Conservation (phyloP, 2,113 vertebrate genomes). For the Forbesichthys papilliferus region DNA sequence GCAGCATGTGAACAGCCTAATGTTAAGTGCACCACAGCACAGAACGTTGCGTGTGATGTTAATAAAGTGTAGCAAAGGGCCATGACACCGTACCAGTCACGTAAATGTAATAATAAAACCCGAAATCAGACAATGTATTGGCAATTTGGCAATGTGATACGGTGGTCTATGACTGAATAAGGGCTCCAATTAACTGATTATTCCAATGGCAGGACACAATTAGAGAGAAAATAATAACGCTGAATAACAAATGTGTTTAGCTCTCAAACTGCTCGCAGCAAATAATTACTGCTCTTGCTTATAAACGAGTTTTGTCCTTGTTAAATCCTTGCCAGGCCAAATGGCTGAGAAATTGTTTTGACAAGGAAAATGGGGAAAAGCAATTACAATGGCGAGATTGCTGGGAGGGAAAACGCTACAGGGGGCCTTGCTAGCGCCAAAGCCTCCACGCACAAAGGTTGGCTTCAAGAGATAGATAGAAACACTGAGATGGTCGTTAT, state of each 20-base stretch:
- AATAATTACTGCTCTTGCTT: conserved; percentile 57
- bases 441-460: not conserved
- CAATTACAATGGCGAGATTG: conserved; percentile 53
- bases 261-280: conserved; percentile 48
- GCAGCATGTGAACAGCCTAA: no score
- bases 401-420: conserved; percentile 39
- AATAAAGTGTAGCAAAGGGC: not conserved
- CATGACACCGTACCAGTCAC: not conserved
- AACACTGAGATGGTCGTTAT: no score
- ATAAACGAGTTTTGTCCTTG: conserved; percentile 58
- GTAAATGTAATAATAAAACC: not conserved
- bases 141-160: conserved; percentile 12
- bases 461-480: not conserved
- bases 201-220: conserved; percentile 51
- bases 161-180: conserved; percentile 21
- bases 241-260: conserved; percentile 50
- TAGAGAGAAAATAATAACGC: conserved; percentile 36
- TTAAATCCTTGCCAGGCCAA: conserved; percentile 49
- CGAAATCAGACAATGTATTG: conserved; percentile 15
- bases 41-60: no score
- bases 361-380: conserved; percentile 50
- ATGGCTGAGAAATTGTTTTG: conserved; percentile 40
- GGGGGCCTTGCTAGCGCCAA: conserved; percentile 28
- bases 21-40: no score
- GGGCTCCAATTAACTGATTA: conserved; percentile 57